These are phyloP conservation scores for Semaprochilodus insignis DNA, from an alignment of 2,797 vertebrate genomes.

Conservation along the genomic window DNA sequence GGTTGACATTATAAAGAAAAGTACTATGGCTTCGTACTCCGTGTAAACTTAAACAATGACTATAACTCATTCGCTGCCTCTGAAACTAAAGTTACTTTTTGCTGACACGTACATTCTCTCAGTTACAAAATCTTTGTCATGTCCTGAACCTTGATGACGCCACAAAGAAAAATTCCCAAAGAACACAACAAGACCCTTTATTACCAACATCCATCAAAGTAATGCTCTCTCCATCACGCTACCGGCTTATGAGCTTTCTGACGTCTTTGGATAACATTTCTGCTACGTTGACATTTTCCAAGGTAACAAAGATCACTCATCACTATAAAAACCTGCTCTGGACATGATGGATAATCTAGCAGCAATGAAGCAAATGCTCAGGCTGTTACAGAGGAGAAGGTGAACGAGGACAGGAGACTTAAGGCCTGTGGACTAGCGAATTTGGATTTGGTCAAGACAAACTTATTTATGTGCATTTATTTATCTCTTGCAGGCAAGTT, in stretches of 20 bases:
- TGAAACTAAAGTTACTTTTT: neutral
- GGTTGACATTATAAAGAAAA: neutral
- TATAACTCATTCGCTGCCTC: neutral
- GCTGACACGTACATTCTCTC: neutral
- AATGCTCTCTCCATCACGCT: conserved; percentile 30
- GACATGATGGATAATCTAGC: conserved; percentile 32
- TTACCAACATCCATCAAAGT: conserved; percentile 44
- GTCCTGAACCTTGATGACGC: conserved; percentile 3
- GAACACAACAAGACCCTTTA: conserved; percentile 17
- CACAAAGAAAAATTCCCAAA: conserved; percentile 5
- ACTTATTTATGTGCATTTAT: neutral
- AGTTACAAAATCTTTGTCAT: conserved; percentile 20
- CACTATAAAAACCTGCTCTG: neutral
- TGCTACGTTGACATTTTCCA: conserved; percentile 42
- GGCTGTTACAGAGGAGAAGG: neutral
- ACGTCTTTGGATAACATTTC: conserved; percentile 40
- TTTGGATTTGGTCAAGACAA: neutral
- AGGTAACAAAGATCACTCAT: conserved; percentile 45
- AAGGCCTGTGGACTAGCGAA: neutral
- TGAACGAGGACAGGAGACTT: neutral
- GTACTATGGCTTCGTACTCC: neutral
- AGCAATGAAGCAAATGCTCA: conserved; percentile 5
- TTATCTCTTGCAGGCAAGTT: neutral
- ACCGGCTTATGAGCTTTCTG: conserved; percentile 33
- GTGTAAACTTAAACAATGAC: too few relatives aligned